phyloP scores from a whole-genome alignment of 2,113 vertebrate species.

The Piaya cayana region DNA sequence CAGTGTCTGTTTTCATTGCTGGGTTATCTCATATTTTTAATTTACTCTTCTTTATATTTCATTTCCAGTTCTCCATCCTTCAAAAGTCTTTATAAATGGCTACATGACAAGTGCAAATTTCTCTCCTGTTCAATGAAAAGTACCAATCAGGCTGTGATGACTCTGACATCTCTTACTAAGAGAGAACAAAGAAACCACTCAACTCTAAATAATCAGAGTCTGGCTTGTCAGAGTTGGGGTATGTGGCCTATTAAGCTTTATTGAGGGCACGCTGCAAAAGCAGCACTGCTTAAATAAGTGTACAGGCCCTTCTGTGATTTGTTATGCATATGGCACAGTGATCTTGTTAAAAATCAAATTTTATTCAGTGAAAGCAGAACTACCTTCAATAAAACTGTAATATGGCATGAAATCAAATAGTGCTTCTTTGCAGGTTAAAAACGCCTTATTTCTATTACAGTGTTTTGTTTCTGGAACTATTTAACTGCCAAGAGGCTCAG shows the following conservation, averaged over 20 bases:
- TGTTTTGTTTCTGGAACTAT: background rate
- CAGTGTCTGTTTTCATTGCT: background rate
- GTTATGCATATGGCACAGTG: background rate
- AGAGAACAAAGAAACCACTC: slow-evolving; percentile 50
- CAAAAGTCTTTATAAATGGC: slow-evolving; percentile 2
- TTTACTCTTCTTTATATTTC: background rate
- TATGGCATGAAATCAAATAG: background rate
- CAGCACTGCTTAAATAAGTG: slow-evolving; percentile 17
- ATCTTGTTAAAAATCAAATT: slow-evolving; percentile 37
- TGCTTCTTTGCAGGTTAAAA: background rate
- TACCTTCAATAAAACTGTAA: background rate
- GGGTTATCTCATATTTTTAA: background rate
- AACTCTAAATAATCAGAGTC: slow-evolving; percentile 38
- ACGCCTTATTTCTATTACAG: background rate
- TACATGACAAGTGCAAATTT: slow-evolving; percentile 14
- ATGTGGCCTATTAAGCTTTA: slow-evolving; percentile 48
- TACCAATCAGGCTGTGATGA: slow-evolving; percentile 18
- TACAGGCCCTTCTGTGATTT: background rate
- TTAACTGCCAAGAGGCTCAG: background rate
- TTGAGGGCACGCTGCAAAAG: background rate
- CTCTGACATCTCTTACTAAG: slow-evolving; percentile 25
- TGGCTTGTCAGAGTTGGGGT: slow-evolving; percentile 32
- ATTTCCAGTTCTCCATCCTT: background rate
- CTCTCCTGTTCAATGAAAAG: background rate
- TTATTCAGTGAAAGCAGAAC: background rate